Base-by-base conservation (phyloP, 2,888 invertebrate species). In the Ditylenchus weischeri region DNA sequence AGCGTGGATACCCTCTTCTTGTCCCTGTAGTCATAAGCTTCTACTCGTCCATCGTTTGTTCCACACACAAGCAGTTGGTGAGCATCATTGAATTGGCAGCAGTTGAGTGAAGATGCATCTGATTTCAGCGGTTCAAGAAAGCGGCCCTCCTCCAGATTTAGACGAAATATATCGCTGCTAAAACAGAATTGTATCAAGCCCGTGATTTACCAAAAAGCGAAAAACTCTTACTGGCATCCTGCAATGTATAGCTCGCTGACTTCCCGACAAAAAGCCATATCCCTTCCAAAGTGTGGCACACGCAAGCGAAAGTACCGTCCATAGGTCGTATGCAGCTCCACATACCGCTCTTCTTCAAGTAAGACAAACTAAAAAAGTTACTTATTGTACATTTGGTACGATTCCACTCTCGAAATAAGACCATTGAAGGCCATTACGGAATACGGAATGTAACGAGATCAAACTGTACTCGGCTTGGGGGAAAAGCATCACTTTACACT, bases 251-350 rank as follows among this genome's bases (percentile, higher is more conserved):
- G 86, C 85, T 99, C 95, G 87, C 92, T 92, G 1, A 90, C 89
- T 15, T 91, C 90, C 79, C 88, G 88, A 84, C 94, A 92, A 82
- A 92, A 94, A 74, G 90, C 88, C 86, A 98, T 88, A 83, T 96
- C 96, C 74, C 94, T 88, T 0, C 98, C 96, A 86, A 91, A 93
- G 79, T 91, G 90, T 15, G 98, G 98, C 79, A 98, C 92, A 77
- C 98, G 86, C 29, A 93, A 86, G 68, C 92, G 87, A 83, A 91
- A 91, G 84, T 94, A 93, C 58, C 92, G 87, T 0, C 98, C 98
- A 84, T 90, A 90, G 57, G 91, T 91, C 35, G 91, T 90, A 86
- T 99, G 98, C 82, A 99, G 90, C 86, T 98, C 98, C 13, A 99
- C 87, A 84, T 90, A 92, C 54, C 98, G 88, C 84, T 93, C 91